Base-by-base conservation (phyloP, 2,888 invertebrate genomes). In the Leucoptera coffeella region DNA sequence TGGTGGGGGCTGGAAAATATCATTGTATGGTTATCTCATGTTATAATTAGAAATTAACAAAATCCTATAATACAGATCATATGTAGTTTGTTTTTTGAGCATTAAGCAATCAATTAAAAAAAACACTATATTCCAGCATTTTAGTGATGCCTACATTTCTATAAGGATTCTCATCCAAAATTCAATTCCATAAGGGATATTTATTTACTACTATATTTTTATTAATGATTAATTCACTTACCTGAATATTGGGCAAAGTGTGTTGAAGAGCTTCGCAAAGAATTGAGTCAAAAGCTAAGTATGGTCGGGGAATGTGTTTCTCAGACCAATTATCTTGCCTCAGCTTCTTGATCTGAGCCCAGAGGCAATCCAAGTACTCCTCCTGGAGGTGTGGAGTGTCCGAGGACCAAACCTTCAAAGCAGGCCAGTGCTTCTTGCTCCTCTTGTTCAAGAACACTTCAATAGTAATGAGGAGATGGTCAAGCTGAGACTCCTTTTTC, bases 181-280 rank as follows among this genome's bases (percentile, higher is more conserved):
- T n/a, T n/a, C n/a, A n/a, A n/a, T n/a, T n/a, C n/a, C n/a, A n/a
- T n/a, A n/a, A n/a, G n/a, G n/a, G n/a, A n/a, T n/a, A n/a, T n/a
- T n/a, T n/a, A n/a, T n/a, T n/a, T n/a, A n/a, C n/a, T n/a, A n/a
- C n/a, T n/a, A n/a, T n/a, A n/a, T n/a, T n/a, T n/a, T n/a, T n/a
- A n/a, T n/a, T n/a, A n/a, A n/a, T n/a, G n/a, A n/a, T 17, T 7
- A 17, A 17, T 17, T 17, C 6, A 17, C 6, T 27, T 55, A 49
- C 69, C 61, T 67, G 67, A 35, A 97, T 87, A 30, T 82, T 76
- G 3, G 94, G 95, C 35, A 99, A 72, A 47, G 91, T 93, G 50
- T 99, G 97, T 47, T 96, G 95, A 35, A 97, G 59, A 3, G 96
- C 96, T 57, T 96, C 96, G 60, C 93, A 94, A 12, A 97, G 61